phyloP scores from a whole-genome alignment of 2,888 invertebrate species.

The Rutpela maculata region DNA sequence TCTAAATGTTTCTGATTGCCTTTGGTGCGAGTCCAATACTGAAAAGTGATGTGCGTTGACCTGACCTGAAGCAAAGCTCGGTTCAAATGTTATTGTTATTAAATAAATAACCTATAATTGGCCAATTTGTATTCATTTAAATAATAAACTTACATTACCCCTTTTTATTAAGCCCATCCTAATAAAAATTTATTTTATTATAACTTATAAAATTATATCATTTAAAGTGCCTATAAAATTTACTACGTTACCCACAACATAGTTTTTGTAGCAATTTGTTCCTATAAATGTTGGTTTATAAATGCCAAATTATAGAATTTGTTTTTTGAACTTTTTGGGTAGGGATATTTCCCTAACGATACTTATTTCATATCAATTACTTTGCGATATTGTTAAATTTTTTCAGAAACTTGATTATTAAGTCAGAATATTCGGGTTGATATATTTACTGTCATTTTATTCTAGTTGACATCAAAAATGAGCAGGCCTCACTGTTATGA shows the following conservation, averaged over 20 bases:
- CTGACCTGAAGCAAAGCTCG: constrained; percentile 21
- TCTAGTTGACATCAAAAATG: too few species aligned
- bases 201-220: constrained; percentile 10
- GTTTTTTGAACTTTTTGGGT: too few species aligned
- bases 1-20: too few species aligned
- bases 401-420: too few species aligned
- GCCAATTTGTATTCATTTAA: constrained; percentile 44
- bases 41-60: constrained; percentile 4
- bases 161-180: constrained; percentile 12
- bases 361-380: too few species aligned
- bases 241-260: not conserved
- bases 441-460: too few species aligned
- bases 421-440: too few species aligned
- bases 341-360: too few species aligned
- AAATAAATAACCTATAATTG: constrained; percentile 42
- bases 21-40: not conserved
- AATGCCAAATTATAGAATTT: too few species aligned
- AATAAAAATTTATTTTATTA: constrained; percentile 29
- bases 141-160: constrained; percentile 40
- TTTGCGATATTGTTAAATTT: too few species aligned
- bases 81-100: constrained; percentile 41
- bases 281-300: not conserved
- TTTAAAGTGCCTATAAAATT: not conserved
- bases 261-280: not conserved
- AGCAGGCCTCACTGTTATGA: too few species aligned